phyloP scores from a whole-genome alignment of 2,797 vertebrate genomes.

The Cossypha niveicapilla region DNA sequence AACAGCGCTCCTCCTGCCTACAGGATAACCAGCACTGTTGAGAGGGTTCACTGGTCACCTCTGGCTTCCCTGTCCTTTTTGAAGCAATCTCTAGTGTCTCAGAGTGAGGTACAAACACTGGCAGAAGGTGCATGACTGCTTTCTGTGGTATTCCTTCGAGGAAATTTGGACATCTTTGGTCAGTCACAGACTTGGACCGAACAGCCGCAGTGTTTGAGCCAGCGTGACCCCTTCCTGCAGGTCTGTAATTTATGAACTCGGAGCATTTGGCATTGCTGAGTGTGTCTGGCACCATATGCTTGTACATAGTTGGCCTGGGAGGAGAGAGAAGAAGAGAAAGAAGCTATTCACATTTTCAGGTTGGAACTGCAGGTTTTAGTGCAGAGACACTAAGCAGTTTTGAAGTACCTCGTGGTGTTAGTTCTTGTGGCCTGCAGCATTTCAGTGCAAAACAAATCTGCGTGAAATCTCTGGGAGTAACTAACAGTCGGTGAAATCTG shows the following conservation, averaged over 20 bases:
- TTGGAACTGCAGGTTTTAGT: background rate
- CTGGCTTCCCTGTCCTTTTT: background rate
- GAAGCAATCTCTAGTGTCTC: background rate
- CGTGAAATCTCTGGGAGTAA: background rate
- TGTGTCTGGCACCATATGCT: background rate
- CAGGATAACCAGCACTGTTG: accelerated
- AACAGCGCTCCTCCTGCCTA: background rate
- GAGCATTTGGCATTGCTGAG: background rate
- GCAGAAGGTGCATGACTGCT: background rate
- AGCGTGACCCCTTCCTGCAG: background rate
- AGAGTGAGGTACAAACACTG: background rate
- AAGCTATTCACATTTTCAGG: background rate
- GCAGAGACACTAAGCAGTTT: background rate
- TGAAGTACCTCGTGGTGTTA: background rate
- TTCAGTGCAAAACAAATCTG: background rate
- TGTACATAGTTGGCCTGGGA: background rate
- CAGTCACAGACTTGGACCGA: background rate
- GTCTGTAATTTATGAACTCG: background rate
- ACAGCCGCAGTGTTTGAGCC: background rate
- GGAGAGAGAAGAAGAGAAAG: background rate
- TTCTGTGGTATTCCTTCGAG: background rate
- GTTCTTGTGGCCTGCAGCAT: background rate
- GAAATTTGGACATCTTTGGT: background rate
- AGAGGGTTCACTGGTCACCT: background rate
- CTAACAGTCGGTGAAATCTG: background rate